phyloP scores from a whole-genome alignment of 1,140 invertebrate genomes.

The Cheumatopsyche charites region DNA sequence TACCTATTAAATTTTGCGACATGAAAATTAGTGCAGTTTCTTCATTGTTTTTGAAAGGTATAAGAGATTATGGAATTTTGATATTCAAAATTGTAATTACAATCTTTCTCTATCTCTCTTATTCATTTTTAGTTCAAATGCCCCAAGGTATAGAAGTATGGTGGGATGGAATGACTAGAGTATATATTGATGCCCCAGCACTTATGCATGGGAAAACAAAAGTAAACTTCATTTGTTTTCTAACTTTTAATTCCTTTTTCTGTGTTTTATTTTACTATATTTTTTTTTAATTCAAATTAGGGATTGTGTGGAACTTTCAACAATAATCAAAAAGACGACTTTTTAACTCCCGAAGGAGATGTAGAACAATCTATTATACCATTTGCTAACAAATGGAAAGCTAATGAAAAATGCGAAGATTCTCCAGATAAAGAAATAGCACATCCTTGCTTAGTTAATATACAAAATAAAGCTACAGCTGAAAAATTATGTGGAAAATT shows the following conservation, averaged over 20 bases:
- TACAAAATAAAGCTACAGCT: constrained; percentile 71
- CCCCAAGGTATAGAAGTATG: constrained; percentile 78
- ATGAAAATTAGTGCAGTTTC: constrained; percentile 73
- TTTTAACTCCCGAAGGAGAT: constrained; percentile 84
- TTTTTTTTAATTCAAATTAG: constrained; percentile 48
- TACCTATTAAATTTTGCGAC: constrained; percentile 69
- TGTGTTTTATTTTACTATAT: too few relatives aligned
- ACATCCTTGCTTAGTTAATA: constrained; percentile 74
- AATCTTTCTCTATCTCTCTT: too few relatives aligned
- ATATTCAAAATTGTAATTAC: too few relatives aligned
- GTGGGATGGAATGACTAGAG: constrained; percentile 83
- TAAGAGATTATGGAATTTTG: too few relatives aligned
- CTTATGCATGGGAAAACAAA: constrained; percentile 69
- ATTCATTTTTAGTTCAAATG: constrained; percentile 71
- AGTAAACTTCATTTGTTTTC: constrained; percentile 49
- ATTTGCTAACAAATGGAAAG: constrained; percentile 91
- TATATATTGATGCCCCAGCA: constrained; percentile 81
- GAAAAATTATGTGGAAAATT: constrained; percentile 74
- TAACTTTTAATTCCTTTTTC: not conserved
- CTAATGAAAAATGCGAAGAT: constrained; percentile 73
- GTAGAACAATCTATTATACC: constrained; percentile 74
- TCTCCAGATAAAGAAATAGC: constrained; percentile 59
- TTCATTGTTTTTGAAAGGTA: constrained; percentile 74
- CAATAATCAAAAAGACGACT: constrained; percentile 86
- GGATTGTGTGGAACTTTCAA: constrained; percentile 91